These are phyloP conservation scores for Ammospiza caudacuta DNA, from an alignment of 2,113 vertebrate species.

Conservation along the genomic window DNA sequence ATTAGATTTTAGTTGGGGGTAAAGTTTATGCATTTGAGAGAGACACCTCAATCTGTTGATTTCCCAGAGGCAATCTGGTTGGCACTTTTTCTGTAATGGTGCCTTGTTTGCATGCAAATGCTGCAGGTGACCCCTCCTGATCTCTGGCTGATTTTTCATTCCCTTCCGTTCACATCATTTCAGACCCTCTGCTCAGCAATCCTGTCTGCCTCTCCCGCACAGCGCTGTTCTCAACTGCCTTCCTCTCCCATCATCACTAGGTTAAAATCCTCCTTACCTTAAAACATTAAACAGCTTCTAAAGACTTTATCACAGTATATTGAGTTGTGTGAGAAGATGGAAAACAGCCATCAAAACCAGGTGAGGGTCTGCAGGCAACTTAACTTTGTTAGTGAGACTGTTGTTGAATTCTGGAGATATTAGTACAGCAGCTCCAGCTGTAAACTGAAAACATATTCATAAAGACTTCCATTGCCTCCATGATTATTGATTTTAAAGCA, in stretches of 20 bases:
- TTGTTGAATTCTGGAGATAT: neutral
- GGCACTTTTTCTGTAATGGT: neutral
- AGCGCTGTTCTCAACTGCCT: neutral
- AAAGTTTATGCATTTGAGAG: neutral
- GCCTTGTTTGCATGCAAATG: neutral
- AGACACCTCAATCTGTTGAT: neutral
- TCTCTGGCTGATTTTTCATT: neutral
- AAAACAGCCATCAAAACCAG: neutral
- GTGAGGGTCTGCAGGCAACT: neutral
- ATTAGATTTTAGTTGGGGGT: neutral
- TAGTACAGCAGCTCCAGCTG: neutral
- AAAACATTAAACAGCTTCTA: neutral
- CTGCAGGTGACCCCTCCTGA: neutral
- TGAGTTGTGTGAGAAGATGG: neutral
- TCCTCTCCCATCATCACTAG: neutral
- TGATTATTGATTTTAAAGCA: neutral
- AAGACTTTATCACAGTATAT: neutral
- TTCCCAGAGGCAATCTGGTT: neutral
- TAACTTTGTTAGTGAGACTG: neutral
- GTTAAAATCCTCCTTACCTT: neutral
- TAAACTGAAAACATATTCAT: neutral
- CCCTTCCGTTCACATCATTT: neutral
- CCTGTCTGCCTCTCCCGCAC: neutral
- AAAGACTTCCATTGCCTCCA: neutral
- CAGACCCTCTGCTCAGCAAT: neutral